phyloP scores from a whole-genome alignment of 1,140 invertebrate genomes.

The Ceratitis capitata region DNA sequence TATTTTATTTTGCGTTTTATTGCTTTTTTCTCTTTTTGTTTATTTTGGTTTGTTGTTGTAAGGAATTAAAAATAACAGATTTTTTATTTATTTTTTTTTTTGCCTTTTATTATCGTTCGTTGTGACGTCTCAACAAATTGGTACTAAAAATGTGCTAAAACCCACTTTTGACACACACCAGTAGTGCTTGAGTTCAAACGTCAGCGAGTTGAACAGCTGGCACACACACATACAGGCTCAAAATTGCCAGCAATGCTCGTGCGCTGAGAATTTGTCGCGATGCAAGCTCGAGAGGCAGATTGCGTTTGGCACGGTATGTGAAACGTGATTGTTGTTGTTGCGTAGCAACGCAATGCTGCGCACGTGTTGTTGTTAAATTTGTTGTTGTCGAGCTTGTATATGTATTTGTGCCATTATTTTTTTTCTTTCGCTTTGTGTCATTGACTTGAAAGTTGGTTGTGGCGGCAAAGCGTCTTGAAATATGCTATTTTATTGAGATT shows the following conservation, averaged over 20 bases:
- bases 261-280: neutral
- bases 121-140: neutral
- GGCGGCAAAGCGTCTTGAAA: neutral
- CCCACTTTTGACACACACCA: neutral
- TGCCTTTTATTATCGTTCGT: neutral
- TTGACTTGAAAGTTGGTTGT: neutral
- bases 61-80: too few relatives aligned
- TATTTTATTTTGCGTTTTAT: neutral
- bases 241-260: neutral
- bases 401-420: neutral
- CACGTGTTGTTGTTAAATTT: neutral
- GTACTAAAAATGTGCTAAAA: constrained; percentile 12
- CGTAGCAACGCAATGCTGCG: neutral
- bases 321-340: neutral
- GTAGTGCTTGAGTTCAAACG: constrained; percentile 10
- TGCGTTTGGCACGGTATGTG: neutral
- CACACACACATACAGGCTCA: neutral
- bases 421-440: neutral
- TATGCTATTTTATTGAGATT: neutral
- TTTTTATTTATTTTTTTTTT: neutral
- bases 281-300: neutral
- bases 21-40: neutral
- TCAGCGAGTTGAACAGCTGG: neutral
- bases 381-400: neutral
- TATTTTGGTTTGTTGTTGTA: neutral